Percentiles rank a stretch among this genome's conserved stretches.
These are phyloP conservation scores for Psilopsiagon aurifrons DNA, from an alignment of 2,113 vertebrate species.

Conservation along the genomic window DNA sequence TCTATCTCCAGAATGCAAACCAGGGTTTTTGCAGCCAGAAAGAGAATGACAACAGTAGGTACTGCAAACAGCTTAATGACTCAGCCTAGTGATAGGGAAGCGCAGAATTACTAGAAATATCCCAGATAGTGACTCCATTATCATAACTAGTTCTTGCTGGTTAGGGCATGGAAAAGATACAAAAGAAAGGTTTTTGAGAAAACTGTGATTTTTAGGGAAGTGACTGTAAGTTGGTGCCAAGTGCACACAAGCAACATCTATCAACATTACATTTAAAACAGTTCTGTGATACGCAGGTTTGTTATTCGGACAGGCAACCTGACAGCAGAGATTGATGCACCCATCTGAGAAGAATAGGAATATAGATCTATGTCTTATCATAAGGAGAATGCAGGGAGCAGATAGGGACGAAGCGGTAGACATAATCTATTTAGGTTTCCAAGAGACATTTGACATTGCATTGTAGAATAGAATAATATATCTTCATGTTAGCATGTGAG, in stretches of 20 bases:
- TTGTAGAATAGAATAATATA: slow-evolving; percentile 42
- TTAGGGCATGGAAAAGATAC: not conserved
- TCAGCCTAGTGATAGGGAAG: not conserved
- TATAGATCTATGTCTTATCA: slow-evolving; percentile 73
- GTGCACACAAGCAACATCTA: slow-evolving; percentile 63
- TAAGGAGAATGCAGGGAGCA: slow-evolving; percentile 49
- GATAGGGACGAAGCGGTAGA: slow-evolving; percentile 50
- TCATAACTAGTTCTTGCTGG: not conserved
- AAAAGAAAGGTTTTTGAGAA: not conserved
- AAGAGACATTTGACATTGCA: slow-evolving; percentile 55
- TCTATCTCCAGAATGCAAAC: not conserved
- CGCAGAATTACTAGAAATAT: not conserved
- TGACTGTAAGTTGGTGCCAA: slow-evolving; percentile 41
- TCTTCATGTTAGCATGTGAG: slow-evolving; percentile 25
- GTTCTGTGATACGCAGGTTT: slow-evolving; percentile 66
- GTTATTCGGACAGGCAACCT: slow-evolving; percentile 48
- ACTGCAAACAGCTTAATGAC: not conserved
- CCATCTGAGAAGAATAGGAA: slow-evolving; percentile 63
- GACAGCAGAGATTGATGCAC: slow-evolving; percentile 69
- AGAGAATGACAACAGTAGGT: not conserved
- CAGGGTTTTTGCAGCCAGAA: not conserved
- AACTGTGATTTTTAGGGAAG: not conserved
- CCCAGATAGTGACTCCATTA: not conserved
- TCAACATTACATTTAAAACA: slow-evolving; percentile 69
- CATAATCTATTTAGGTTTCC: slow-evolving; percentile 65